Conservation (phyloP, 2,797 vertebrate species). For the Melanotaenia trifasciata region DNA sequence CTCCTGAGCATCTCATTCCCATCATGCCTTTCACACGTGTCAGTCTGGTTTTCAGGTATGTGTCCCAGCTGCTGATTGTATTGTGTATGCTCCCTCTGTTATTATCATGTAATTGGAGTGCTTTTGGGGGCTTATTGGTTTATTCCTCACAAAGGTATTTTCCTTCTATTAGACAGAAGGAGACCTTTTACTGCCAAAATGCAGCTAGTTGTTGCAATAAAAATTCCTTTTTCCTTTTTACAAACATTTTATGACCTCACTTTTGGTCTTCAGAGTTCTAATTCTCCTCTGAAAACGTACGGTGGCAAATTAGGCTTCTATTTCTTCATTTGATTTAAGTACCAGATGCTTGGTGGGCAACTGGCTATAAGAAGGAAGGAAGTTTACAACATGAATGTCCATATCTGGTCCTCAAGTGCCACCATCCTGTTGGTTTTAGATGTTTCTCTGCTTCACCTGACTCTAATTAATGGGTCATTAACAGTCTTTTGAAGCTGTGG, state of each 20-base stretch:
- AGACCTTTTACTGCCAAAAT: conserved; percentile 19
- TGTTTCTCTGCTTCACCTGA: too few relatives aligned
- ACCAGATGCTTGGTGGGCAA: conserved; percentile 32
- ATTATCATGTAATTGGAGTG: conserved; percentile 11
- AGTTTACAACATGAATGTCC: background rate
- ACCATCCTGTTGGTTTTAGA: too few relatives aligned
- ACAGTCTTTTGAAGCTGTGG: too few relatives aligned
- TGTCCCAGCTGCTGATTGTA: background rate
- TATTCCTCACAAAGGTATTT: conserved; percentile 10
- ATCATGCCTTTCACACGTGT: conserved; percentile 49
- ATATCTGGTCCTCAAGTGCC: too few relatives aligned
- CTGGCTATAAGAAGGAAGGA: background rate
- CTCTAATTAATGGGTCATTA: too few relatives aligned
- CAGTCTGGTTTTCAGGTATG: conserved; percentile 39
- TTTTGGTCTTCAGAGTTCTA: conserved; percentile 5
- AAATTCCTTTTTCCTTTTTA: conserved; percentile 22
- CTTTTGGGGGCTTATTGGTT: conserved; percentile 29
- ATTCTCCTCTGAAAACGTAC: conserved; percentile 23
- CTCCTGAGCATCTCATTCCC: conserved; percentile 46
- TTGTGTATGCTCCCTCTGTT: background rate
- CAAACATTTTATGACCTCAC: background rate
- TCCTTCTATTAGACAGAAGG: conserved; percentile 6
- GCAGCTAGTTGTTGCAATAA: conserved; percentile 14
- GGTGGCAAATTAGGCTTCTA: conserved; percentile 9
- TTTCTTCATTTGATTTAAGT: conserved; percentile 19